Conservation (phyloP, 2,113 vertebrate species). For the Mesocricetus auratus region DNA sequence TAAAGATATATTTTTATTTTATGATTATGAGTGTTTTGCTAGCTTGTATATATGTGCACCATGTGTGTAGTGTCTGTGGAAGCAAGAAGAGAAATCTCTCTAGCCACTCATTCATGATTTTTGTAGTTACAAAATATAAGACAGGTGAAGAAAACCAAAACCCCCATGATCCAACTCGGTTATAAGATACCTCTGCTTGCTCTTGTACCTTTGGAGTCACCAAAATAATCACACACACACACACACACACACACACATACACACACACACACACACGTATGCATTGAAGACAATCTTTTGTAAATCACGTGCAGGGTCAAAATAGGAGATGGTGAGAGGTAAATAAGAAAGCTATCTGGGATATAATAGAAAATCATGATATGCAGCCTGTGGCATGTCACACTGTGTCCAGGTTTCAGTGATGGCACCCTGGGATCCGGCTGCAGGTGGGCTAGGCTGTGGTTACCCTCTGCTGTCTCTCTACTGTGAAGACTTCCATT, state of each 20-base stretch:
- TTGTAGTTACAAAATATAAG: not conserved
- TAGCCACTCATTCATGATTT: not conserved
- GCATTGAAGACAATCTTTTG: not conserved
- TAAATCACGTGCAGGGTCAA: not conserved
- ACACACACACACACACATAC: not conserved
- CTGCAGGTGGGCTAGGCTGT: fast-evolving
- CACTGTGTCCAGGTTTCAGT: not conserved
- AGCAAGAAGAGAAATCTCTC: not conserved
- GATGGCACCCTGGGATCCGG: fast-evolving
- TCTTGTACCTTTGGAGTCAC: not conserved
- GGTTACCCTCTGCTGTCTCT: not conserved
- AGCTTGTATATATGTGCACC: not conserved
- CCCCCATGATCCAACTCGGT: not conserved
- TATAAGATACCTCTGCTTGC: not conserved
- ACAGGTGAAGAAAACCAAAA: not conserved
- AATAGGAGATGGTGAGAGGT: not conserved
- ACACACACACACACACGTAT: fast-evolving
- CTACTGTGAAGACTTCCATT: not conserved
- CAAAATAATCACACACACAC: not conserved
- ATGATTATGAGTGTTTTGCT: not conserved
- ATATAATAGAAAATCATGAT: not conserved
- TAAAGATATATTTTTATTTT: not conserved
- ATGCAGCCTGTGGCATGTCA: fast-evolving
- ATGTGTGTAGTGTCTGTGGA: not conserved
- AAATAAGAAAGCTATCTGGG: too few species aligned